Base-by-base conservation (phyloP, 2,113 vertebrate genomes). In the Hippocampus zosterae region DNA sequence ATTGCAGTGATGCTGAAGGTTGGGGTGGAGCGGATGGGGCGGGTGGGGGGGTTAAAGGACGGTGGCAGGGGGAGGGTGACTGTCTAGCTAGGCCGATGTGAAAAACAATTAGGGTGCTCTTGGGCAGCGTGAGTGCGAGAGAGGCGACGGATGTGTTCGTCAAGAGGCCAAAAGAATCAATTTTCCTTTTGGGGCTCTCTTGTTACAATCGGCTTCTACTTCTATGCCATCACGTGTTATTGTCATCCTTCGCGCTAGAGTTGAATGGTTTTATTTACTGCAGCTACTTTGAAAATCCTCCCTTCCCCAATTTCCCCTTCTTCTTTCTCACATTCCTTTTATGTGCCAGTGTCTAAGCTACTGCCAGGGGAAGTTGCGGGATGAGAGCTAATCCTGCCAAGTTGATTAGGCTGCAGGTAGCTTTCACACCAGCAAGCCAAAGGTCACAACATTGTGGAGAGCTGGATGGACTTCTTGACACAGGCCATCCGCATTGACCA, bases 321-420 rank as follows among this genome's bases (percentile, higher is more conserved):
- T 75, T 74, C 75, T 68, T 53, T 68, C 48, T 75, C 77, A 79
- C 69, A 80, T 83, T 81, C 76, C 73, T 69, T 80, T 73, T 76
- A 80, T 85, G 67, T 85, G 79, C 12, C 46, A 23, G 78, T n/a
- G 33, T 81, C 81, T 81, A 76, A 86, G 83, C 76, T 73, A 61
- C 73, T 62, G 65, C 72, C 80, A 69, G 79, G 79, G 64, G 79
- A 90, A 88, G 84, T 88, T 76, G 88, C 89, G 84, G 77, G 83
- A 84, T 79, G 48, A 70, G 76, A 87, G 84, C 84, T 90, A 90
- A 90, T 91, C 91, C 91, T 57, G 68, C 71, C 80, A 73, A 88
- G 88, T 90, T 87, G 87, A 91, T 92, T 90, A 88, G 86, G 82
- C 85, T 88, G 83, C 77, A 83, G 83, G 88, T 85, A 85, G 87